These are phyloP conservation scores for Siphamia tubifer DNA, from an alignment of 2,113 vertebrate genomes.

Conservation along the genomic window DNA sequence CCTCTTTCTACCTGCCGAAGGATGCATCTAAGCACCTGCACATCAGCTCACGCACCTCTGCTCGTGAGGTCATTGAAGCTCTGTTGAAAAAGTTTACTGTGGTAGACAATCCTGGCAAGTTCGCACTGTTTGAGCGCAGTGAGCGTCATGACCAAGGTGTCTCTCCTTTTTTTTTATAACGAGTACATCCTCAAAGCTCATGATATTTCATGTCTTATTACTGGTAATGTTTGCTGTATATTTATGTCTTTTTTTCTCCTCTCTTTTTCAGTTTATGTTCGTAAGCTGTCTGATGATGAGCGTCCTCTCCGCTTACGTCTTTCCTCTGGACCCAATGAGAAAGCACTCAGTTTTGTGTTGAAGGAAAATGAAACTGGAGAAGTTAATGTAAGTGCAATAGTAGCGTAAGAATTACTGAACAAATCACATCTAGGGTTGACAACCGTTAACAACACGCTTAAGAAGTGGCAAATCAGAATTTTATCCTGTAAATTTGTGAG, in stretches of 20 bases:
- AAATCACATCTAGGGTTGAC: neutral
- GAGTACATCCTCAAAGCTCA: too few species aligned
- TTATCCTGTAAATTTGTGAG: too few species aligned
- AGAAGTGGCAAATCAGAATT: too few species aligned
- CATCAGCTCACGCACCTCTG: conserved; percentile 87
- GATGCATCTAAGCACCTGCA: conserved; percentile 94
- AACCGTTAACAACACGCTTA: too few species aligned
- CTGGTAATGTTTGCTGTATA: neutral
- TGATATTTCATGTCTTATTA: too few species aligned
- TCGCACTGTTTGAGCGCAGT: conserved; percentile 92
- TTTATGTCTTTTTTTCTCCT: neutral
- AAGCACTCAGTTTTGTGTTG: conserved; percentile 88
- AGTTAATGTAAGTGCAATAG: conserved; percentile 89
- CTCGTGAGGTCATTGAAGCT: conserved; percentile 93
- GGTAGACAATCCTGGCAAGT: conserved; percentile 94
- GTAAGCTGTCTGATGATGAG: conserved; percentile 88
- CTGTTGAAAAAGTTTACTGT: conserved; percentile 95
- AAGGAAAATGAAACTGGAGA: conserved; percentile 97
- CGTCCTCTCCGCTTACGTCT: conserved; percentile 88
- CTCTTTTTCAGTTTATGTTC: conserved; percentile 83
- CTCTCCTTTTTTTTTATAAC: too few species aligned
- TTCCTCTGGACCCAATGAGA: conserved; percentile 89
- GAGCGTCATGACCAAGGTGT: conserved; percentile 95
- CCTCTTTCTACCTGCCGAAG: conserved; percentile 96
- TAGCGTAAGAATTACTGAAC: neutral